These are phyloP conservation scores for Brachyistius frenatus DNA, from an alignment of 2,113 vertebrate genomes.

Conservation along the genomic window DNA sequence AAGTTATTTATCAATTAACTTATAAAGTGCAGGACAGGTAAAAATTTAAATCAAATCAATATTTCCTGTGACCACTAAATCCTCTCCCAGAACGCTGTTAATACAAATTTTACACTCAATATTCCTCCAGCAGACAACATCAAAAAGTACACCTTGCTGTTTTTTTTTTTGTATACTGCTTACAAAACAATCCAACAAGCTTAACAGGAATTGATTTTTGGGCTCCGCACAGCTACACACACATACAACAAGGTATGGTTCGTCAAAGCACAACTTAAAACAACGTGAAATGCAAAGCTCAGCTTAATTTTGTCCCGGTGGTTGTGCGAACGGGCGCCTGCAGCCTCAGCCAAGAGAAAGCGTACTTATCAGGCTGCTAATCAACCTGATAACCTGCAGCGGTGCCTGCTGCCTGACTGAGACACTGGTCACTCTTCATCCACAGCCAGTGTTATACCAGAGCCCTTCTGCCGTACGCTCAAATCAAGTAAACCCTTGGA, in stretches of 20 bases:
- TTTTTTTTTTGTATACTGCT: not conserved
- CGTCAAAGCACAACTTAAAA: not conserved
- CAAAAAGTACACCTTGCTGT: not conserved
- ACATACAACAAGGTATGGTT: not conserved
- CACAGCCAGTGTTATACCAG: conserved; percentile 12
- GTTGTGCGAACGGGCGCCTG: conserved; percentile 6
- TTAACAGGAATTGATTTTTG: not conserved
- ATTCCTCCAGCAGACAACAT: not conserved
- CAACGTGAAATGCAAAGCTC: conserved; percentile 25
- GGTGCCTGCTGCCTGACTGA: conserved; percentile 58
- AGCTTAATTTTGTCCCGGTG: conserved; percentile 6
- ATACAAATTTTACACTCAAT: no score
- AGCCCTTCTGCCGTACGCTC: conserved; percentile 13
- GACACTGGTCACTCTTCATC: conserved; percentile 44
- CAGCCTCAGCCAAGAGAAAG: conserved; percentile 28
- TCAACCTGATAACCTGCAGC: conserved; percentile 71
- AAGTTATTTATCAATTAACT: no score
- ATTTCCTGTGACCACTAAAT: no score
- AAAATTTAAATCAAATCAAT: no score
- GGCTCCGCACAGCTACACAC: not conserved
- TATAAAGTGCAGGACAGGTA: no score
- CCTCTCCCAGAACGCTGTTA: no score
- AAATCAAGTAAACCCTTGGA: conserved; percentile 39
- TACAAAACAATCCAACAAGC: not conserved
- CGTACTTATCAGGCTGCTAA: conserved; percentile 65